Evolutionary conservation across 1,140 invertebrate species (phyloP), one percentile per base, ranked within the genome.

Genomic region (Sarcophaga peregrina): DNA sequence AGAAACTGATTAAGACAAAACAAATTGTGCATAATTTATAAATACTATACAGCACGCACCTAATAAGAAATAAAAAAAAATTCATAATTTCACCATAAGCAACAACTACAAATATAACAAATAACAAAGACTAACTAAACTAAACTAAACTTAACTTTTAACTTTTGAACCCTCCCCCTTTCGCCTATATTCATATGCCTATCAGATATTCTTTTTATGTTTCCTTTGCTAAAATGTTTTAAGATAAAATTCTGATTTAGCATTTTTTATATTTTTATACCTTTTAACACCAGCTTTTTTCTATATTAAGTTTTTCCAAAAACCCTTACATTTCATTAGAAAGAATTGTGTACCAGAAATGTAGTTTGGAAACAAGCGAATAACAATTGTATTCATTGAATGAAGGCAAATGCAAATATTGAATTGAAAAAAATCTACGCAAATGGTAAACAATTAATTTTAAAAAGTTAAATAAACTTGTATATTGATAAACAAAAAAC

Each of bases 171-270:
- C 15, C 52, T 68, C 7, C n/a, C n/a, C n/a, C 25, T 37, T 37
- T 37, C 25, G 1, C 25, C 25, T 37, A 37, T 37, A 37, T 37
- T 37, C 25, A 37, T 37, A 37, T 37, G 25, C 25, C 25, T 37
- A 37, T 4, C 25, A 37, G 25, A 37, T 37, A 37, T 37, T 37
- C 25, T 37, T 37, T 37, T 37, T 37, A 37, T 3, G 62, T 9
- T 68, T 68, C 8, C 20, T 68, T 68, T 68, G 62, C 62, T 68
- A 68, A 17, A 20, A 68, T 68, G 62, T 68, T 68, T 68, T 68
- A 68, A 20, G 17, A 20, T 68, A 25, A n/a, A 7, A 25, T 68
- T 17, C 10, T 8, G 0, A 6, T 25, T 9, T 20, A 8, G 7
- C n/a, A 25, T 68, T 68, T 25, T 20, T 68, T 20, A 8, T 25